phyloP scores from a whole-genome alignment of 2,888 invertebrate genomes.

The Dusona sp. region DNA sequence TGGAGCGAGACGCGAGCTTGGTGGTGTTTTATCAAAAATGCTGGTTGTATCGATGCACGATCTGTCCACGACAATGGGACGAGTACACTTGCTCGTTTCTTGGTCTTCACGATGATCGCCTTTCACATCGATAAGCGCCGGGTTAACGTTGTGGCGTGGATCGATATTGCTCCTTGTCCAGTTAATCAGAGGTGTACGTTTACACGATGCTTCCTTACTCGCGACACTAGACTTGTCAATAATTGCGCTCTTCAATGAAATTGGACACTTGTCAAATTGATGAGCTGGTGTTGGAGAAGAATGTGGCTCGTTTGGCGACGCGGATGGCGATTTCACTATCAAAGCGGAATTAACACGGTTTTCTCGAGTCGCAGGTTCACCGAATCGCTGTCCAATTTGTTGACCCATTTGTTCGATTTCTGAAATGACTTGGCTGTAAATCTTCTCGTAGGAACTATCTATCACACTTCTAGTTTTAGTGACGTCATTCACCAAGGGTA shows the following conservation, averaged over 20 bases:
- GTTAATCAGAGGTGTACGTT: constrained; percentile 70
- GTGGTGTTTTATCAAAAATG: constrained; percentile 80
- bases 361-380: constrained; percentile 48
- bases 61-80: constrained; percentile 78
- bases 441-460: constrained; percentile 59
- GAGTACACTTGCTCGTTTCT: constrained; percentile 69
- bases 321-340: constrained; percentile 59
- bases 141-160: constrained; percentile 77
- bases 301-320: constrained; percentile 52
- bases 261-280: constrained; percentile 75
- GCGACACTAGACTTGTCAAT: constrained; percentile 77
- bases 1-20: constrained; percentile 72
- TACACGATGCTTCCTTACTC: constrained; percentile 49
- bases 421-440: constrained; percentile 55
- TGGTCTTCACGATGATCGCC: constrained; percentile 69
- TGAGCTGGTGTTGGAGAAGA: constrained; percentile 51
- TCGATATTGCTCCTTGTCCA: constrained; percentile 71
- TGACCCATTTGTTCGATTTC: constrained; percentile 49
- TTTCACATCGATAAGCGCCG: constrained; percentile 80
- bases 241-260: constrained; percentile 80
- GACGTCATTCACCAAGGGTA: constrained; percentile 32
- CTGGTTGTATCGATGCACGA: constrained; percentile 82
- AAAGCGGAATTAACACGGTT: constrained; percentile 69
- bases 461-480: constrained; percentile 27
- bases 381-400: constrained; percentile 50